phyloP scores from a whole-genome alignment of 2,113 vertebrate genomes.

The Sylvia atricapilla region DNA sequence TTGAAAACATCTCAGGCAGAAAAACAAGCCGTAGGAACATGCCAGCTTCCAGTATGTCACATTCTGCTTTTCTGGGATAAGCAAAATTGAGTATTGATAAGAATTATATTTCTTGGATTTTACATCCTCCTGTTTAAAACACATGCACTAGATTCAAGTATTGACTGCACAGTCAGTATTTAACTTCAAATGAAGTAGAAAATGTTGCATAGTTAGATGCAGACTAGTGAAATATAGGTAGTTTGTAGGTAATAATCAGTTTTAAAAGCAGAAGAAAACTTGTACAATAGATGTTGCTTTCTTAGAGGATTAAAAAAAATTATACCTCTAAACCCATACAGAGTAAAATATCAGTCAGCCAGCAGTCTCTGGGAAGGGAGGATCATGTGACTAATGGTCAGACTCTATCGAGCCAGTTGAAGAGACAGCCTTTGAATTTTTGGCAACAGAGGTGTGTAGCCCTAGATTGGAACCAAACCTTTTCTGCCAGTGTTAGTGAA shows the following conservation, averaged over 20 bases:
- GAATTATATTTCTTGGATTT: background rate
- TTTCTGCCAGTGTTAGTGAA: background rate
- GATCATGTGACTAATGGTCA: background rate
- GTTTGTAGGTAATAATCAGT: background rate
- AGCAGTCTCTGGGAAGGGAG: background rate
- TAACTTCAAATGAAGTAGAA: background rate
- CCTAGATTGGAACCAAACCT: background rate
- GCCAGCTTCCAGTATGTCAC: background rate
- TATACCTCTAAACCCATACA: background rate
- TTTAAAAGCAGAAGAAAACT: background rate
- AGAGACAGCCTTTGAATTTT: background rate
- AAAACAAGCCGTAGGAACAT: background rate
- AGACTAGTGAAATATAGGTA: background rate
- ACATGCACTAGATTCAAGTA: background rate
- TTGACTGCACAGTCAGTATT: background rate
- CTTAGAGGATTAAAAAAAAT: background rate
- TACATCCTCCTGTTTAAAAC: background rate
- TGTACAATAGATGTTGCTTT: background rate
- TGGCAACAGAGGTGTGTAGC: background rate
- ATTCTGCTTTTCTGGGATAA: background rate
- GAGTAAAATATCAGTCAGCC: background rate
- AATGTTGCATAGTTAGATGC: background rate
- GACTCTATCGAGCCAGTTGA: background rate
- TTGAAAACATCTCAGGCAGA: background rate
- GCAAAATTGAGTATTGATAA: background rate